Evolutionary conservation across 2,888 invertebrate species (phyloP), one percentile per base, ranked within the genome.

Genomic region (Mactromeris polynyma): DNA sequence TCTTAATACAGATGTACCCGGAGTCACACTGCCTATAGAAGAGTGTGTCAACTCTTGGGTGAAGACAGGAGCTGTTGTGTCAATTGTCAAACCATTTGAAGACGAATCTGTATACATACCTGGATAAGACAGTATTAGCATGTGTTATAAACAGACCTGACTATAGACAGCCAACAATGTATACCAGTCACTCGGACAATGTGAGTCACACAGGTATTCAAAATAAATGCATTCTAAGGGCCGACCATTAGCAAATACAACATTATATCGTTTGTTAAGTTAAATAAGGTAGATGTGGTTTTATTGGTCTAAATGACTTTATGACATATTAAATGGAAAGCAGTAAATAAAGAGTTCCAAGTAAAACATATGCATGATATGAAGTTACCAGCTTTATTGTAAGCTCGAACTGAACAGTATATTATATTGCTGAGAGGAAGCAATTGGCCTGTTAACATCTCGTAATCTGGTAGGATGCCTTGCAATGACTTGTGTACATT

Each of bases 81-180:
- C 94, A 33, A 93, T 90, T 1, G 93, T 83, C 73, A 94, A 93
- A 21, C 92, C 92, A 58, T 92, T 88, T 0, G 94, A 94, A 19
- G 86, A 83, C 21, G 89, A 80, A 73, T 93, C 91, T 42, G 85
- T 33, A 73, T 58, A 93, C 80, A 83, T 85, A n/a, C 93, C 93
- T 93, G 46, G 17, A 87, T 11, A 46, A 46, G 6, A 46, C 46
- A 46, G n/a, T n/a, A n/a, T n/a, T n/a, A n/a, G n/a, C n/a, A n/a
- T n/a, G n/a, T n/a, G n/a, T n/a, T n/a, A n/a, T n/a, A n/a, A n/a
- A n/a, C n/a, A n/a, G n/a, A n/a, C n/a, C n/a, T n/a, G n/a, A n/a
- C n/a, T n/a, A n/a, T n/a, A n/a, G n/a, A n/a, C n/a, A n/a, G n/a
- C n/a, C n/a, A n/a, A n/a, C n/a, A n/a, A n/a, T n/a, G n/a, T n/a